Conservation (phyloP, 2,113 vertebrate species). For the Sterrhoptilus dennistouni region DNA sequence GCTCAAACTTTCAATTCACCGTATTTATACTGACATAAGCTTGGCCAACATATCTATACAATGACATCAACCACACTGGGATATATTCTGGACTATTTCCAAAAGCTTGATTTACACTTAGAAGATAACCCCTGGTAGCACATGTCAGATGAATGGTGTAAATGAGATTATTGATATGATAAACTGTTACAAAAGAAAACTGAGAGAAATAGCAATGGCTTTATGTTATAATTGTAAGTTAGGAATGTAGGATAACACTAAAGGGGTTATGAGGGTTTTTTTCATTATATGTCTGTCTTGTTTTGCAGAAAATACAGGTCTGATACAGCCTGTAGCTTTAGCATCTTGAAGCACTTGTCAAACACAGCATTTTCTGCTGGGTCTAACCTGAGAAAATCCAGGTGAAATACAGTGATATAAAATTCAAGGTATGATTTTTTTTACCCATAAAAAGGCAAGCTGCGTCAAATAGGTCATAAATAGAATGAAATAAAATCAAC, state of each 20-base stretch:
- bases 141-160: neutral
- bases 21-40: neutral
- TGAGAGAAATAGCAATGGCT: neutral
- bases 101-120: neutral
- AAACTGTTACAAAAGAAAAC: neutral
- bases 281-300: neutral
- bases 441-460: neutral
- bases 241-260: neutral
- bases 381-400: neutral
- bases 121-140: slow-evolving; percentile 2
- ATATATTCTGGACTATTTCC: neutral
- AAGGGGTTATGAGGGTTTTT: neutral
- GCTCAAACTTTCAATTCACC: neutral
- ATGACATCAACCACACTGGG: neutral
- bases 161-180: slow-evolving; percentile 20
- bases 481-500: neutral
- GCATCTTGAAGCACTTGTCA: neutral
- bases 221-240: neutral
- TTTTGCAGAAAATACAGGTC: neutral
- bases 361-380: neutral
- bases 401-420: neutral
- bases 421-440: neutral
- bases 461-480: neutral
- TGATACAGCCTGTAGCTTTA: neutral
- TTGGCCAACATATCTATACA: neutral